Evolutionary conservation across 2,113 vertebrate genomes (phyloP), one percentile per base, ranked within the genome.

Genomic region (Herpailurus yagouaroundi): DNA sequence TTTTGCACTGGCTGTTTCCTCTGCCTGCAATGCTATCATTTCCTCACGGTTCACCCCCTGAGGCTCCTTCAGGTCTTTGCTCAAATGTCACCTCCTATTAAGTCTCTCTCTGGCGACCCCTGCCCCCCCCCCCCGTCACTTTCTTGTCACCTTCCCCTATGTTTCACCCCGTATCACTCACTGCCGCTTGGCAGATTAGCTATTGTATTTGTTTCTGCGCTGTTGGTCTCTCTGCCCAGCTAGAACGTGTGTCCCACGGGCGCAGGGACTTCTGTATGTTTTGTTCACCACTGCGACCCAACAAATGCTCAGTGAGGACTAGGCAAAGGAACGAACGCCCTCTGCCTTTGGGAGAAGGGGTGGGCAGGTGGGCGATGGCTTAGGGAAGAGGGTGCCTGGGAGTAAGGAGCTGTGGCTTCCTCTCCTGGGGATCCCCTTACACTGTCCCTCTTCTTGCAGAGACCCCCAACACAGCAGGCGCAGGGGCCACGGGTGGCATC

Each of bases 401-500:
- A 48, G 7, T 11, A 31, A 21, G 71, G 50, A 7, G 4, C 18
- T 13, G 4, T 33, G 45, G 27, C 69, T 41, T 89, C 74, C 82
- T 52, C 82, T 52, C 27, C 31, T 7, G 27, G 36, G 87, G 27
- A 52, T 41, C 50, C 5, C 57, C 36, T 93, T 21, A 93, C 18
- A 0, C 38, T 79, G 69, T 93, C 68, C 84, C 69, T 97, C 74
- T 96, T 55, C 83, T 77, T 73, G 86, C 98, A 99, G 99, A 92
- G 4, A 98, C 64, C 3, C 98, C 98, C 77, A 97, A 98, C 89
- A 94, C 97, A 1, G 95, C 92, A 9, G 99, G 98, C 0, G 99
- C 99, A 0, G n/a, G 98, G 0, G 97, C 99, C 50, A 99, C 99
- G 0, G 99, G 99, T 3, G 98, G 94, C 84, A 99, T 99, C 97